These are phyloP conservation scores for Vannuccia rotundouncinata DNA, from an alignment of 2,888 invertebrate species.

Conservation along the genomic window DNA sequence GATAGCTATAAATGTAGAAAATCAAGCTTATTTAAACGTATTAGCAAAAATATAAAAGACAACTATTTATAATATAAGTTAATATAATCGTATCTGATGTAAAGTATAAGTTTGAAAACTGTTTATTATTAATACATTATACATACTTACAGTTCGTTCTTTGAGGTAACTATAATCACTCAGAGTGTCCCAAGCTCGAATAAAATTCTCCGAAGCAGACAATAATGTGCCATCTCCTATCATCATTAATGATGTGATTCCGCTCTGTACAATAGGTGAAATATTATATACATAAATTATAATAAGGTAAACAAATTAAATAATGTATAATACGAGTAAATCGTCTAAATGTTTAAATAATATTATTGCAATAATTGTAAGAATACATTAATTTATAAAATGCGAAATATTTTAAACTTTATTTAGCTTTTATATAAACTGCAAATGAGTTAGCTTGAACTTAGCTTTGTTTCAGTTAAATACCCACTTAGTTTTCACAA, in stretches of 20 bases:
- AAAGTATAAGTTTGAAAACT: background rate
- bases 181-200: conserved; percentile 82
- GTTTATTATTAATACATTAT: background rate
- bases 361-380: too few species aligned
- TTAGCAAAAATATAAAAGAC: background rate
- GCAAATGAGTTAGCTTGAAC: too few species aligned
- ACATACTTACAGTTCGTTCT: conserved; percentile 59
- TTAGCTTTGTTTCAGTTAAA: too few species aligned
- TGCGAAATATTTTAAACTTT: too few species aligned
- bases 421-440: too few species aligned
- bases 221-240: conserved; percentile 79
- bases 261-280: background rate
- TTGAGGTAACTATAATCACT: conserved; percentile 83
- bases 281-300: background rate
- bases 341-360: too few species aligned
- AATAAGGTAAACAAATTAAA: background rate
- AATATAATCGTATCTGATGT: background rate
- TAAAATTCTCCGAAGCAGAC: conserved; percentile 72
- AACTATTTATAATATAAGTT: background rate
- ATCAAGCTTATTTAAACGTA: too few species aligned
- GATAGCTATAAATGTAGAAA: conserved; percentile 40
- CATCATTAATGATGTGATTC: conserved; percentile 59
- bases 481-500: too few species aligned
- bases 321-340: too few species aligned
- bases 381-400: too few species aligned